These are phyloP conservation scores for Thalassaphorura encarpata DNA, from an alignment of 1,140 invertebrate species.

Conservation along the genomic window DNA sequence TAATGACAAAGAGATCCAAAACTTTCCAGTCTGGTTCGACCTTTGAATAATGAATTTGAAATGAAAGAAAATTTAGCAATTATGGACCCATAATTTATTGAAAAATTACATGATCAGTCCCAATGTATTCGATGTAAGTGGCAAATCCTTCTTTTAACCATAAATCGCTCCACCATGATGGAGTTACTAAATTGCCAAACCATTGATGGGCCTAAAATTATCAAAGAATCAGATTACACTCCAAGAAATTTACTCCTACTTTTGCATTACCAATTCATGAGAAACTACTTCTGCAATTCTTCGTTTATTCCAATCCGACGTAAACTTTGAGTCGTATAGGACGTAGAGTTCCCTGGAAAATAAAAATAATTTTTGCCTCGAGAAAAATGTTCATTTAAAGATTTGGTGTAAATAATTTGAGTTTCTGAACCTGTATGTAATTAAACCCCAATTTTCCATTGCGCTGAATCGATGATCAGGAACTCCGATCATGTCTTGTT, in stretches of 20 bases:
- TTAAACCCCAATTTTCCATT: constrained; percentile 54
- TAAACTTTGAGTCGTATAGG: constrained; percentile 70
- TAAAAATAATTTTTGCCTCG: constrained; percentile 1
- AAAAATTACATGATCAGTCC: constrained; percentile 33
- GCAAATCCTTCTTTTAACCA: constrained; percentile 47
- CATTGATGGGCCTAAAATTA: constrained; percentile 41
- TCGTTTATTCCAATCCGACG: constrained; percentile 69
- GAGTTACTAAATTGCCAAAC: constrained; percentile 54
- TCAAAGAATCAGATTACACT: background rate
- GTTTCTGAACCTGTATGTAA: constrained; percentile 53
- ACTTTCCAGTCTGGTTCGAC: constrained; percentile 40
- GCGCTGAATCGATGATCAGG: constrained; percentile 61
- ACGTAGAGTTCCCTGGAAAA: constrained; percentile 70
- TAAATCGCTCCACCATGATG: constrained; percentile 48
- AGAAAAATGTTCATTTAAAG: background rate
- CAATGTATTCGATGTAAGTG: constrained; percentile 40
- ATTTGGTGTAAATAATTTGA: no score
- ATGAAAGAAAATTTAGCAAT: background rate
- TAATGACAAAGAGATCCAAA: constrained; percentile 41
- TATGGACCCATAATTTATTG: constrained; percentile 15
- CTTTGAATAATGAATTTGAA: background rate
- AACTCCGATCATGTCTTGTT: constrained; percentile 56
- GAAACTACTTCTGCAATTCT: constrained; percentile 75
- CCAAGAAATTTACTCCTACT: background rate
- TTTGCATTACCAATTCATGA: constrained; percentile 56